Percentiles rank a stretch among this genome's conserved stretches.
Evolutionary conservation across 2,888 invertebrate genomes (phyloP).

Genomic region (Automeris io): DNA sequence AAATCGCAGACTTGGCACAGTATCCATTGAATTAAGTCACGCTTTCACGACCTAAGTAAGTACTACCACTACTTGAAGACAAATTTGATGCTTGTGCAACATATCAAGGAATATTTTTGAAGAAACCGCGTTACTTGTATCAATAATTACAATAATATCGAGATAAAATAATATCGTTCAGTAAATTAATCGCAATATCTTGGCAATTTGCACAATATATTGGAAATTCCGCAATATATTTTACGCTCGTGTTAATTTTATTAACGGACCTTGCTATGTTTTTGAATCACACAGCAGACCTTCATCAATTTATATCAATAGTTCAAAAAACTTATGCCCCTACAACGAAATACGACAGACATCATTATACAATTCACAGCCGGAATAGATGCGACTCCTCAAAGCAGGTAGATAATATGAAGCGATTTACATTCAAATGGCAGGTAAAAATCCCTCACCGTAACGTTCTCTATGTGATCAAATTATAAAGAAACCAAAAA

Average conservation of each 20-base stretch:
- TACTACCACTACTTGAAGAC: slow-evolving; percentile 15
- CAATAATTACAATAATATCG: too few relatives aligned
- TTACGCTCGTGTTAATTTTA: too few relatives aligned
- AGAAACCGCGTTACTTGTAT: too few relatives aligned
- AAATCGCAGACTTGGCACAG: slow-evolving; percentile 14
- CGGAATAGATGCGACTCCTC: slow-evolving; percentile 6
- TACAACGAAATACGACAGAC: neutral
- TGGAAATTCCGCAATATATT: too few relatives aligned
- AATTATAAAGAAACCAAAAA: neutral
- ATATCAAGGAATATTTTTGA: too few relatives aligned
- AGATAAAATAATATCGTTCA: too few relatives aligned
- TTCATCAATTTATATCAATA: slow-evolving; percentile 12
- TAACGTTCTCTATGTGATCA: neutral
- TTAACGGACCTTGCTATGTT: too few relatives aligned
- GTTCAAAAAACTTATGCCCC: neutral
- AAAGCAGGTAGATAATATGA: slow-evolving; percentile 13
- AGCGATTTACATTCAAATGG: slow-evolving; percentile 8
- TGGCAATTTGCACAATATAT: too few relatives aligned
- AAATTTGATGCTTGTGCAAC: too few relatives aligned
- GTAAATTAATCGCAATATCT: too few relatives aligned
- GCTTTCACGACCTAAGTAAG: slow-evolving; percentile 38
- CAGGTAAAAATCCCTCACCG: slow-evolving; percentile 7
- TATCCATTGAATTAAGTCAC: slow-evolving; percentile 26
- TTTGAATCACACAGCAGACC: slow-evolving; percentile 3
- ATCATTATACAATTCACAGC: neutral